Evolutionary conservation across 2,888 invertebrate species (phyloP).

Genomic region (Prosapia bicincta): DNA sequence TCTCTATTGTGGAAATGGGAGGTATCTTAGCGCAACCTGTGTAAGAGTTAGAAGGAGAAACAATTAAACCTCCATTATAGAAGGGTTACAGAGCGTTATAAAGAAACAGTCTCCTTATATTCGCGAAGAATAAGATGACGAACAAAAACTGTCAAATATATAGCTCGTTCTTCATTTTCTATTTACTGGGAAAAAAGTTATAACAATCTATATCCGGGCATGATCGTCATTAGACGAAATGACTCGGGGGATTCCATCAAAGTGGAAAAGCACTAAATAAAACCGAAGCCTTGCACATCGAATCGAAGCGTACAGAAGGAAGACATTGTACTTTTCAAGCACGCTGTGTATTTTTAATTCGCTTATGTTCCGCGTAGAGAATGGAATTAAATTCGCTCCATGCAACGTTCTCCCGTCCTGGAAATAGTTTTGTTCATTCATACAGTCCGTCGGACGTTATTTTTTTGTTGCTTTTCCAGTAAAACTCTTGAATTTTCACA

Average conservation of each 20-base stretch:
- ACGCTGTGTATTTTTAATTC: conserved; percentile 23
- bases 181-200: neutral
- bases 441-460: conserved; percentile 19
- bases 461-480: conserved; percentile 10
- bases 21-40: too few relatives aligned
- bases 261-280: conserved; percentile 12
- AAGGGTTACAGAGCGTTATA: too few relatives aligned
- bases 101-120: too few relatives aligned
- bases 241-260: conserved; percentile 15
- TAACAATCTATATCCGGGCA: neutral
- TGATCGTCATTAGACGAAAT: conserved; percentile 10
- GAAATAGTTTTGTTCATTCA: conserved; percentile 12
- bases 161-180: neutral
- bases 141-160: too few relatives aligned
- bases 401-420: neutral
- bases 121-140: too few relatives aligned
- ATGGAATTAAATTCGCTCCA: conserved; percentile 5
- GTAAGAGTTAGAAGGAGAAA: too few relatives aligned
- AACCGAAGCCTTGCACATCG: neutral
- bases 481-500: conserved; percentile 15
- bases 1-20: too few relatives aligned
- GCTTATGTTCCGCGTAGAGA: conserved; percentile 11
- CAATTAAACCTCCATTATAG: too few relatives aligned
- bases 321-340: conserved; percentile 19
- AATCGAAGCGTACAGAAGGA: neutral